Percentiles rank a stretch among this genome's conserved stretches.
These are phyloP conservation scores for Natrix natrix DNA, from an alignment of 2,797 vertebrate genomes.

Conservation along the genomic window DNA sequence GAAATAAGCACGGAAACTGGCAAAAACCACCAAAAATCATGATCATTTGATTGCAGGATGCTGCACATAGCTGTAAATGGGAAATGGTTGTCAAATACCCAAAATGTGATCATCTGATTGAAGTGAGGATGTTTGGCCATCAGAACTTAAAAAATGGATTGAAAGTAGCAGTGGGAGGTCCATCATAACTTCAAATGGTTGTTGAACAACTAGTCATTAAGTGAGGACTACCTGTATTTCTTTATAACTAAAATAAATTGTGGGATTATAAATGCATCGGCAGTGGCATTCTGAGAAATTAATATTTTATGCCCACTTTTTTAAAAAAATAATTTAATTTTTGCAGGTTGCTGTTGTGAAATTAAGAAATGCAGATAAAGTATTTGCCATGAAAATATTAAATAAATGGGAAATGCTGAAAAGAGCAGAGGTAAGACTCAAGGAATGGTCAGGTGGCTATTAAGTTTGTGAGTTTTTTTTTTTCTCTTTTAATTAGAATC, in stretches of 20 bases:
- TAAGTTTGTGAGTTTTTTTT: conserved; percentile 1
- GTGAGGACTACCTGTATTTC: not conserved
- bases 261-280: not conserved
- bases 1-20: not conserved
- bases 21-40: not conserved
- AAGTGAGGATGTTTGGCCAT: not conserved
- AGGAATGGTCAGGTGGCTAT: conserved; percentile 7
- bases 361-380: conserved; percentile 95
- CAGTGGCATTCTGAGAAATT: not conserved
- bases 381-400: conserved; percentile 99
- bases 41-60: not conserved
- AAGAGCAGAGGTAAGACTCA: conserved; percentile 89
- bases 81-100: not conserved
- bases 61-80: not conserved
- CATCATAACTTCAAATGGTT: not conserved
- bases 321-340: conserved; percentile 48
- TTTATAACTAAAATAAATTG: not conserved
- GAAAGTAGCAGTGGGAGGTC: not conserved
- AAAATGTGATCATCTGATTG: not conserved
- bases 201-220: not conserved
- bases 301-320: not conserved
- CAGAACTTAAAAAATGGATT: not conserved
- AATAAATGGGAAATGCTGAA: conserved; percentile 99
- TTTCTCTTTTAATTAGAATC: not conserved
- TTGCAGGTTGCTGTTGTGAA: conserved; percentile 96